Conservation (phyloP, 2,888 invertebrate species). For the Griposia aprilina region DNA sequence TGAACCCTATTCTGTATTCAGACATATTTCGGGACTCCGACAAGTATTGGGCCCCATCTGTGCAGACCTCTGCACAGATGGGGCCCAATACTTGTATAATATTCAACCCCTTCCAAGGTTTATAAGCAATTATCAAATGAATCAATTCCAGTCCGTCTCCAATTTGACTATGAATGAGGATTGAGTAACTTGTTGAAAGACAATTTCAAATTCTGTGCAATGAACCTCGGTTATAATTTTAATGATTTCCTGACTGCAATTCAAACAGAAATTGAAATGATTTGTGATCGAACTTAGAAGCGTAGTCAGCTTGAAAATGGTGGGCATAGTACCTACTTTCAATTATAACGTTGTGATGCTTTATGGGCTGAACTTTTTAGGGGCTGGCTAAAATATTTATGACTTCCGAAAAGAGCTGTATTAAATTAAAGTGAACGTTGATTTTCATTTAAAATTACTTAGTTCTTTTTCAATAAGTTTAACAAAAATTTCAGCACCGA, state of each 20-base stretch:
- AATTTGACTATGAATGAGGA: slow-evolving; percentile 50
- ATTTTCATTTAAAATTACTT: neutral
- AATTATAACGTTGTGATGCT: neutral
- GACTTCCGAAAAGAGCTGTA: neutral
- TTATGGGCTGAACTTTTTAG: neutral
- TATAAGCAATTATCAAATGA: slow-evolving; percentile 46
- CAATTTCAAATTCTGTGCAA: slow-evolving; percentile 40
- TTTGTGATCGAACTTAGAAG: slow-evolving; percentile 7
- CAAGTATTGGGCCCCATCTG: no score
- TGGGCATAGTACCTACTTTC: neutral
- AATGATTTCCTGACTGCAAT: slow-evolving; percentile 35
- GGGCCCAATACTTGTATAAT: slow-evolving; percentile 13
- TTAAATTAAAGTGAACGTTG: neutral
- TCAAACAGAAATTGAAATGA: slow-evolving; percentile 24
- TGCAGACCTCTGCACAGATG: slow-evolving; percentile 15
- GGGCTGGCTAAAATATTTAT: neutral
- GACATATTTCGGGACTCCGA: slow-evolving; percentile 36
- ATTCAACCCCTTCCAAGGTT: slow-evolving; percentile 21
- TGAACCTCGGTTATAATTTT: slow-evolving; percentile 38
- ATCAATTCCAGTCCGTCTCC: slow-evolving; percentile 45
- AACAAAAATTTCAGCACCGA: neutral
- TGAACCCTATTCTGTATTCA: slow-evolving; percentile 41
- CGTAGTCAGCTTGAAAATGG: neutral
- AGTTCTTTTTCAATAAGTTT: neutral
- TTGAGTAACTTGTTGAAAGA: slow-evolving; percentile 43